A percentile compares a stretch with the other conserved stretches of the same genome.
These are phyloP conservation scores for Deilephila porcellus DNA, from an alignment of 2,888 invertebrate species.

Conservation along the genomic window DNA sequence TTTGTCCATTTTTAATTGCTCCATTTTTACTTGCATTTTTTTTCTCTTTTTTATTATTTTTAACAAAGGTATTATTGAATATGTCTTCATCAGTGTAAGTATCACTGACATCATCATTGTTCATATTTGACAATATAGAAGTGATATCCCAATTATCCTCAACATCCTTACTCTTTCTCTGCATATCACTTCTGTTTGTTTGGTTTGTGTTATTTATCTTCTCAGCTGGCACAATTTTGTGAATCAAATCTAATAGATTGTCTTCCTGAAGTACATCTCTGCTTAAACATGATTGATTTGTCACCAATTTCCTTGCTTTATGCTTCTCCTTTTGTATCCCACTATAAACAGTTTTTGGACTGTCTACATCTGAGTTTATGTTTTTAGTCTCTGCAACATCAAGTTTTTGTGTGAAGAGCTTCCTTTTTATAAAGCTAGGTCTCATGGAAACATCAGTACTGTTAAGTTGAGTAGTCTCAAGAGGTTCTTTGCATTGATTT, in stretches of 20 bases:
- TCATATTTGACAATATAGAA: constrained; percentile 61
- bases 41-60: constrained; percentile 31
- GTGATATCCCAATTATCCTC: constrained; percentile 67
- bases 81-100: constrained; percentile 78
- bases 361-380: constrained; percentile 56
- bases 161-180: constrained; percentile 48
- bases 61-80: constrained; percentile 47
- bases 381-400: constrained; percentile 68
- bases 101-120: constrained; percentile 65
- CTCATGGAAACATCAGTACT: constrained; percentile 64
- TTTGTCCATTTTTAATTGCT: background rate
- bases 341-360: constrained; percentile 62
- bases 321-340: constrained; percentile 63
- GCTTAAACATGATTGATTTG: constrained; percentile 68
- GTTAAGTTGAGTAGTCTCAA: constrained; percentile 34
- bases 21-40: constrained; percentile 31
- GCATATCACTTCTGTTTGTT: constrained; percentile 51
- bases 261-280: constrained; percentile 66
- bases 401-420: constrained; percentile 73
- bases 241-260: constrained; percentile 71
- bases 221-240: constrained; percentile 73
- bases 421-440: constrained; percentile 77
- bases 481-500: constrained; percentile 37
- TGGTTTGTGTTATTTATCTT: constrained; percentile 64
- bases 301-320: constrained; percentile 68